Evolutionary conservation across 2,888 invertebrate genomes (phyloP), one percentile per base, ranked within the genome.

Genomic region (Troides aeacus): DNA sequence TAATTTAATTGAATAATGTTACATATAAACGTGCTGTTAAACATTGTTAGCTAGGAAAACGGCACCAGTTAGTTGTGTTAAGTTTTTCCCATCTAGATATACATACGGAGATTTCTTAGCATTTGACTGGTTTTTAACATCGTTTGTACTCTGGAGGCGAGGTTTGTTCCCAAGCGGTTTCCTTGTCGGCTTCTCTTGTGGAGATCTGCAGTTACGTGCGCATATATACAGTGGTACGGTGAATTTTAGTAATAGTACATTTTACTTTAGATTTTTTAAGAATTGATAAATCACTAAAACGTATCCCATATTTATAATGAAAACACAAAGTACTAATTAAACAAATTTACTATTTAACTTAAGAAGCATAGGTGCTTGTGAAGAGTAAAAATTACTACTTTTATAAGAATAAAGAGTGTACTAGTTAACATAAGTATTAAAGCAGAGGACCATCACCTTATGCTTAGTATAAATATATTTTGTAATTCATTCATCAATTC

Each of bases 141-240:
- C 64, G 56, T 57, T 63, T 69, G 84, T 84, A 71, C 81, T 83
- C 74, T 82, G 65, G 69, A 71, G 72, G 72, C 82, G 80, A 59
- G 81, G 75, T 78, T 84, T 86, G 75, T 74, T 79, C 76, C 77
- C 77, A 70, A 77, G 79, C 46, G 80, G 74, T 77, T 81, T 88
- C 85, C 84, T 89, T 81, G 79, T 71, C 69, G 85, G 77, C 77
- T 77, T 78, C 81, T 89, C 90, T 36, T 86, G 82, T 75, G 82
- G 79, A 74, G 76, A 77, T 88, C 91, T 91, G 85, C 72, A 85
- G 87, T 82, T 84, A 77, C 79, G 85, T 87, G 86, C 83, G 77
- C 72, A 76, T 78, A 70, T 77, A 71, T 75, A 78, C 73, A 75
- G 72, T 72, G 23, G 58, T 66, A 64, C 56, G 64, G 61, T 46